Evolutionary conservation across 1,140 invertebrate species (phyloP).

Genomic region (Telenomus remus): DNA sequence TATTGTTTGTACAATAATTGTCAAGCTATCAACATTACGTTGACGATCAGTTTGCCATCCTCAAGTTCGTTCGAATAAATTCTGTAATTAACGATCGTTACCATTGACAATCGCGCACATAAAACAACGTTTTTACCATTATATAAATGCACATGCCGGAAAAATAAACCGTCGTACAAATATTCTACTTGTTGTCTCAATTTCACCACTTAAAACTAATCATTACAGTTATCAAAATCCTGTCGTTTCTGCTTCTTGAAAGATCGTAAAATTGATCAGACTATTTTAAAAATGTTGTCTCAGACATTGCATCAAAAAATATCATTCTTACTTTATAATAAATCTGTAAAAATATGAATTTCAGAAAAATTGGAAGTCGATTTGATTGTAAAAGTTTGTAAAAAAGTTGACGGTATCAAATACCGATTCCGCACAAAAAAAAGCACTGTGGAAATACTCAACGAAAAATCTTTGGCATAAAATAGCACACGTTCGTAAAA

Average conservation of each 20-base stretch:
- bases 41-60: not conserved
- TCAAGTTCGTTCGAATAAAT: not conserved
- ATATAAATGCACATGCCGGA: constrained; percentile 32
- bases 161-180: not conserved
- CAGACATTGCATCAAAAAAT: no score
- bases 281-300: no score
- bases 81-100: constrained; percentile 5
- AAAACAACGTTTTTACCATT: constrained; percentile 20
- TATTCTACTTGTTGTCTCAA: not conserved
- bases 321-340: no score
- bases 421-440: no score
- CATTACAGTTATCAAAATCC: not conserved
- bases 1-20: not conserved
- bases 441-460: constrained; percentile 9
- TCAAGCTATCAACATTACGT: not conserved
- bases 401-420: no score
- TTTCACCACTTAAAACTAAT: not conserved
- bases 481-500: not conserved
- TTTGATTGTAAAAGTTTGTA: no score
- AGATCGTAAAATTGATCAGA: not conserved
- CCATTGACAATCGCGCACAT: constrained; percentile 11
- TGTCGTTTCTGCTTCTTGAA: not conserved
- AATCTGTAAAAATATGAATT: no score
- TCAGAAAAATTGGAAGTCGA: no score
- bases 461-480: constrained; percentile 24